Evolutionary conservation across 2,888 invertebrate genomes (phyloP).

Genomic region (Octonoba sinensis): DNA sequence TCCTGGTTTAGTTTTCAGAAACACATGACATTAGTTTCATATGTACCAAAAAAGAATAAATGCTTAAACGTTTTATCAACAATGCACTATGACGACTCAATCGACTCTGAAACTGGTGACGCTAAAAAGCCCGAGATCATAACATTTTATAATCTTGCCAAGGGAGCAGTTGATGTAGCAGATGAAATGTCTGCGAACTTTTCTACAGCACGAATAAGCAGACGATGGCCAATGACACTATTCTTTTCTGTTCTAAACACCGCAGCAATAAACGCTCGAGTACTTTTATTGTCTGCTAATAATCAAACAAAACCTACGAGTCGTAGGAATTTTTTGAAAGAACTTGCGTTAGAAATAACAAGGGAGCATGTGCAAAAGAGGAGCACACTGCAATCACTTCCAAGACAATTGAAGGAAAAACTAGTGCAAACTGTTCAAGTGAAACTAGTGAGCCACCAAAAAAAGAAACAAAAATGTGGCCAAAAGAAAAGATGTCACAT

Average conservation of each 20-base stretch:
- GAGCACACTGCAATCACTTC: background rate
- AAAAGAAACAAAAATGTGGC: background rate
- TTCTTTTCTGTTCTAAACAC: background rate
- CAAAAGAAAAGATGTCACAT: background rate
- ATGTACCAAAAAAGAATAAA: conserved; percentile 28
- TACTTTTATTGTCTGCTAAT: background rate
- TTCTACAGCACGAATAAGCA: too few species aligned
- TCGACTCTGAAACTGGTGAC: too few species aligned
- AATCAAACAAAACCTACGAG: background rate
- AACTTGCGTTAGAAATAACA: background rate
- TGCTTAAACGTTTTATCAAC: background rate
- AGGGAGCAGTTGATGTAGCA: background rate
- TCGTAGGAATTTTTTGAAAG: background rate
- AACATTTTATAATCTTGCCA: too few species aligned
- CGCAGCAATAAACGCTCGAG: too few species aligned
- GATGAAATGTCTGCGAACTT: too few species aligned
- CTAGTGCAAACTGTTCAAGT: background rate
- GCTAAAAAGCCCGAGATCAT: background rate
- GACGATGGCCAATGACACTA: background rate
- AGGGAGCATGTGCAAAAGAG: background rate
- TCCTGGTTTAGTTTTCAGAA: conserved; percentile 13
- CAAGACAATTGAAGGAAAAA: background rate
- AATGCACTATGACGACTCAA: too few species aligned
- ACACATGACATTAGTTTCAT: conserved; percentile 22
- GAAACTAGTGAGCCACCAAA: too few species aligned